Evolutionary conservation across 1,140 invertebrate species (phyloP).

Genomic region (Bombus impatiens): DNA sequence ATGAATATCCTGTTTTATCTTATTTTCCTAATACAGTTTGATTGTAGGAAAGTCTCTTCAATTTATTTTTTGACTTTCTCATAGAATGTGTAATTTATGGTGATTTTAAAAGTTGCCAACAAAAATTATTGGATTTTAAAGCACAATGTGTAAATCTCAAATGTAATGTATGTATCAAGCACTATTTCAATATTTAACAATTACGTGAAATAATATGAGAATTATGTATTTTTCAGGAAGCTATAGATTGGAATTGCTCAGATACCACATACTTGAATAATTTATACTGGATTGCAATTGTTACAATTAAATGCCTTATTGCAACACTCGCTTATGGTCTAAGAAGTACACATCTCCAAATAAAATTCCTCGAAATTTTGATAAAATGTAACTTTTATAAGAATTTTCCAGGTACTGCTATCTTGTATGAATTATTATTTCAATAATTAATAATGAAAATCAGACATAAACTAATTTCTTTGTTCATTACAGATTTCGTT

Average conservation of each 20-base stretch:
- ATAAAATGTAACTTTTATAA: conserved; percentile 81
- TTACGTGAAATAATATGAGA: conserved; percentile 19
- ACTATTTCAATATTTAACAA: conserved; percentile 71
- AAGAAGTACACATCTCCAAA: conserved; percentile 83
- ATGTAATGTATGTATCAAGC: conserved; percentile 68
- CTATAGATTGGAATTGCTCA: conserved; percentile 74
- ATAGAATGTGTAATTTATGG: conserved; percentile 71
- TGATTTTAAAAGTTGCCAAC: conserved; percentile 71
- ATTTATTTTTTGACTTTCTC: conserved; percentile 76
- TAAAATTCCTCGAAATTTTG: conserved; percentile 83
- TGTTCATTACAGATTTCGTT: conserved; percentile 75
- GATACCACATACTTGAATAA: conserved; percentile 74
- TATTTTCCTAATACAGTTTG: conserved; percentile 35
- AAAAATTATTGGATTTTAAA: conserved; percentile 72
- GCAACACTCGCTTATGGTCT: conserved; percentile 82
- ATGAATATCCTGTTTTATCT: conserved; percentile 53
- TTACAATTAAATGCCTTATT: conserved; percentile 83
- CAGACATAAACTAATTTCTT: conserved; percentile 29
- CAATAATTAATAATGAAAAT: neutral
- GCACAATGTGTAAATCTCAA: conserved; percentile 67
- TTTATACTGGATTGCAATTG: conserved; percentile 83
- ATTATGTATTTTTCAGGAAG: conserved; percentile 68
- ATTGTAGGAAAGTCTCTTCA: conserved; percentile 32
- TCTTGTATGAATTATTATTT: conserved; percentile 18
- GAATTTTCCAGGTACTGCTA: conserved; percentile 81